Base-by-base conservation (phyloP, 2,888 invertebrate species). In the Micoletzkya japonica region DNA sequence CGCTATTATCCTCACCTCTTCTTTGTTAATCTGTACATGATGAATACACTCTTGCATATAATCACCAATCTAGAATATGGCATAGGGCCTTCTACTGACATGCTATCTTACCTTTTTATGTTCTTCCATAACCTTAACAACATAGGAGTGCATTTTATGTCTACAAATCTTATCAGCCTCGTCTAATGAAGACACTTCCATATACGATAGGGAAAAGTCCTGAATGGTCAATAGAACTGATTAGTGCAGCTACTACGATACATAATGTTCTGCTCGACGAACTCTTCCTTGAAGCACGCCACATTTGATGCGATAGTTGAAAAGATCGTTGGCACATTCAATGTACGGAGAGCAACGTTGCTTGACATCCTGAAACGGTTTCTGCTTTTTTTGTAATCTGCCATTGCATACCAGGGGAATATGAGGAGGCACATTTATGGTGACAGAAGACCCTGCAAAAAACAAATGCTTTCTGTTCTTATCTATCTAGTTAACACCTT, bases 271-370 rank as follows among this genome's bases (percentile, higher is more conserved):
- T 26, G 14, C 56, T 20, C 24, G 14, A 10, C 26, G 7, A 24
- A 54, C 24, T 10, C 7, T 37, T 56, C 37, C 66, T 26, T 54
- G 54, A 1, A 56, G 56, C 28, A 56, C 66, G 1, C 26, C n/a
- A 56, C 66, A 66, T 24, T 66, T 66, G 36, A 39, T 54, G 10
- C 56, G 54, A 39, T 39, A 66, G 44, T 66, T 56, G 37, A 39
- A 56, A 17, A 66, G 56, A 26, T 66, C 30, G 30, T 66, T 39
- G 20, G 44, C 66, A 66, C 66, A 66, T 14, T 24, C 14, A 17
- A 66, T 39, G 28, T 66, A 66, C 34, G 66, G 66, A 36, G 36
- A 26, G 37, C 66, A 66, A 2, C 54, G 56, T 6, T 54, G 36
- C n/a, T 17, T 10, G 2, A 56, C 39, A 26, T 66, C 66, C 66